These are phyloP conservation scores for Anoplius nigerrimus DNA, from an alignment of 2,888 invertebrate species.

Conservation along the genomic window DNA sequence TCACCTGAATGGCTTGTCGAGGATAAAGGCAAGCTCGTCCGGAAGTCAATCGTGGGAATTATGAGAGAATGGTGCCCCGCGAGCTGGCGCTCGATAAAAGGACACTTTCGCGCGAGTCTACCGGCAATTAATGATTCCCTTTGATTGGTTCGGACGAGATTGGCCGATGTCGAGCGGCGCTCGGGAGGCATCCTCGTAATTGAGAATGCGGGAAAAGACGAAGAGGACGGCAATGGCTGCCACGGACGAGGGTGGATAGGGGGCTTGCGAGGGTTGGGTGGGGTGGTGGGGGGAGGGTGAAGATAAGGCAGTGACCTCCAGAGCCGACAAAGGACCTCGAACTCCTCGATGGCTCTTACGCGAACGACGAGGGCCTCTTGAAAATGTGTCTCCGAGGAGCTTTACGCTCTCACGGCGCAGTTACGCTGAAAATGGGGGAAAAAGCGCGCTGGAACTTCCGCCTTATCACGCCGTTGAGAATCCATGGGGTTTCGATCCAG, in stretches of 20 bases:
- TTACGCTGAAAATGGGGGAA: conserved; percentile 7
- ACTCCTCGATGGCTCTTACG: conserved; percentile 8
- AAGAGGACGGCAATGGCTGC: no score
- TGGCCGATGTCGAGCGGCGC: conserved; percentile 26
- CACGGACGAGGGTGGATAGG: no score
- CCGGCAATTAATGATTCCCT: conserved; percentile 16
- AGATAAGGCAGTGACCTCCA: conserved; percentile 21
- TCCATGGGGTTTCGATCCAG: no score
- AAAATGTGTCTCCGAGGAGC: conserved; percentile 35
- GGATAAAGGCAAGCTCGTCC: no score
- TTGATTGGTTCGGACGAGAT: conserved; percentile 38
- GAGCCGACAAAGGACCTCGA: conserved; percentile 30
- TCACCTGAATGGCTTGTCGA: no score
- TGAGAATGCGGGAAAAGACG: not conserved
- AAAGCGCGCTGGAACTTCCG: not conserved
- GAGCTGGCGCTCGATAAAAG: no score
- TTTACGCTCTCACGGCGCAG: conserved; percentile 11
- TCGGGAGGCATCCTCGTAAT: no score
- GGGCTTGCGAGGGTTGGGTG: conserved; percentile 8
- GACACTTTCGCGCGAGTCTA: not conserved
- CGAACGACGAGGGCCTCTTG: conserved; percentile 32
- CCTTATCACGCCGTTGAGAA: no score
- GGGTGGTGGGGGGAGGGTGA: not conserved
- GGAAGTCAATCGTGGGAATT: no score
- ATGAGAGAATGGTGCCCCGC: no score